These are phyloP conservation scores for Zosterops lateralis DNA, from an alignment of 2,113 vertebrate species.

Conservation along the genomic window DNA sequence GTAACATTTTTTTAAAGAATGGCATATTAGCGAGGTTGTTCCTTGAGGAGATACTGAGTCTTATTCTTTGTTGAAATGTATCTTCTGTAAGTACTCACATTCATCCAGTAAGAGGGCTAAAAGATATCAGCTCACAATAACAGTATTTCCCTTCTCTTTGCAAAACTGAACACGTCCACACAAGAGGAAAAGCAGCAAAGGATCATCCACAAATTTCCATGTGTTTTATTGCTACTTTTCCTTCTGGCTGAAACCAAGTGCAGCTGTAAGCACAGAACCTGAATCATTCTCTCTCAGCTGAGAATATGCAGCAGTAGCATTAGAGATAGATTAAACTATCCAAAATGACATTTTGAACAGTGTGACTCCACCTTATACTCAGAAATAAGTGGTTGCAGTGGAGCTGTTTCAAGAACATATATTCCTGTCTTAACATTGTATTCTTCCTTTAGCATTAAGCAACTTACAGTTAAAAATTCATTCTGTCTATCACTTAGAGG, in stretches of 20 bases:
- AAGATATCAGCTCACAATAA: neutral
- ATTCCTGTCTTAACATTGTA: neutral
- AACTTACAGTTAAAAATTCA: neutral
- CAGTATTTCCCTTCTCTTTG: neutral
- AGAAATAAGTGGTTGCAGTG: neutral
- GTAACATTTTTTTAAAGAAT: neutral
- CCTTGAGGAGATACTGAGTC: neutral
- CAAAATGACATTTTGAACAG: neutral
- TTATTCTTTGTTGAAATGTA: neutral
- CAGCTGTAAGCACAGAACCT: neutral
- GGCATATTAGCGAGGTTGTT: neutral
- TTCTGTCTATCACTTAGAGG: neutral
- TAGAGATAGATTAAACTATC: neutral
- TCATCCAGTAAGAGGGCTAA: neutral
- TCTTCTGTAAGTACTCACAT: neutral
- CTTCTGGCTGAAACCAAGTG: conserved; percentile 12
- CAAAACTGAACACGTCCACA: neutral
- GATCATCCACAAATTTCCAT: conserved; percentile 1
- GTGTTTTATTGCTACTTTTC: conserved; percentile 10
- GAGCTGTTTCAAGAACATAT: neutral
- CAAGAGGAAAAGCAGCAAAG: neutral
- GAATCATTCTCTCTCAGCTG: neutral
- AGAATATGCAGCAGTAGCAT: neutral
- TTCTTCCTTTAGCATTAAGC: neutral
- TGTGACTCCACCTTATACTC: neutral